These are phyloP conservation scores for Dicrurus megarhynchus DNA, from an alignment of 2,113 vertebrate species.

Conservation along the genomic window DNA sequence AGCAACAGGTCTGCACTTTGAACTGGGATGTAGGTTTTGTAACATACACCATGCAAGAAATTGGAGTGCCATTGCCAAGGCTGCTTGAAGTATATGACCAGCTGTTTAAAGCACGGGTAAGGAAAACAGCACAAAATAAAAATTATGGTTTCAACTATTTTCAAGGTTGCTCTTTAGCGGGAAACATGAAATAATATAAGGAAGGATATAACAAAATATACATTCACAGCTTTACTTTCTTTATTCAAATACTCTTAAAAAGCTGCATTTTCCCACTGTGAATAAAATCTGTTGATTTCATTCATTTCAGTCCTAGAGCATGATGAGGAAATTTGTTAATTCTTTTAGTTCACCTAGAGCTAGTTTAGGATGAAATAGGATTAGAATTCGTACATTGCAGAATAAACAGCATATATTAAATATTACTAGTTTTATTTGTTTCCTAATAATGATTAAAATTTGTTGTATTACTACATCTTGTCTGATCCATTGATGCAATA, in stretches of 20 bases:
- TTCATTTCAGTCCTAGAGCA: neutral
- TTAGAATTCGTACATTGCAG: neutral
- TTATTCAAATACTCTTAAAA: neutral
- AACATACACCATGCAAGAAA: constrained; percentile 92
- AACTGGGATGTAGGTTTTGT: constrained; percentile 95
- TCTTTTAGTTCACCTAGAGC: neutral
- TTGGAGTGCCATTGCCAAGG: constrained; percentile 85
- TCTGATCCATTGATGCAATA: neutral
- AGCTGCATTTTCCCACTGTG: rapidly evolving
- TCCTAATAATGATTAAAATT: neutral
- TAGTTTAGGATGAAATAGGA: neutral
- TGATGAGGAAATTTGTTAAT: neutral
- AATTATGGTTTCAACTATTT: neutral
- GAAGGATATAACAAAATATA: neutral
- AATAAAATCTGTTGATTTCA: neutral
- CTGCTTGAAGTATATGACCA: constrained; percentile 96
- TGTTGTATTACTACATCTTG: neutral
- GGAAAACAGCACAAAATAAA: neutral
- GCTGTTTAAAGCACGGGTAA: constrained; percentile 92
- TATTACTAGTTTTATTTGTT: neutral
- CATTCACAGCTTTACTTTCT: neutral
- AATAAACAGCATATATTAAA: neutral
- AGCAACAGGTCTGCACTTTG: constrained; percentile 90
- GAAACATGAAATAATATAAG: neutral
- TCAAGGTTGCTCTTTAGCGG: neutral